Evolutionary conservation across 1,140 invertebrate species (phyloP).

Genomic region (Drosophila simulans): DNA sequence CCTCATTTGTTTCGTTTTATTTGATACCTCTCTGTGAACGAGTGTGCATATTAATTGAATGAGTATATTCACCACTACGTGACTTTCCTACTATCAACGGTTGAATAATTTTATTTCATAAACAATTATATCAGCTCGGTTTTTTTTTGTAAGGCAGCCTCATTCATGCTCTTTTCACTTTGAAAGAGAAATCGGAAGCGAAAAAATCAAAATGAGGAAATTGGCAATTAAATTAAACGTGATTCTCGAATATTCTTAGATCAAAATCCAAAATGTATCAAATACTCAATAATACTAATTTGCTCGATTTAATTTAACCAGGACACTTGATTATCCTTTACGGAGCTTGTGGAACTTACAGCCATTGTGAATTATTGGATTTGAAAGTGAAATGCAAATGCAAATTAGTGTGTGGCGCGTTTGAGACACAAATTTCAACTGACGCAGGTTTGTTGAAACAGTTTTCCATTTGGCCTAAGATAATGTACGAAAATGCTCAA

Average conservation of each 20-base stretch:
- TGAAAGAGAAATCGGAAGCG: background rate
- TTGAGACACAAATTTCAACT: conserved; percentile 74
- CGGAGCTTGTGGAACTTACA: conserved; percentile 62
- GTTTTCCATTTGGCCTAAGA: conserved; percentile 81
- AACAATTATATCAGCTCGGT: conserved; percentile 16
- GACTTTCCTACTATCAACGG: conserved; percentile 28
- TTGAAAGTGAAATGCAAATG: conserved; percentile 49
- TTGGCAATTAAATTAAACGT: background rate
- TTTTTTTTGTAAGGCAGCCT: background rate
- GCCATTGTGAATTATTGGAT: conserved; percentile 56
- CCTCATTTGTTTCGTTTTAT: conserved; percentile 25
- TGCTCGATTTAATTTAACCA: conserved; percentile 1
- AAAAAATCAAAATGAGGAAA: background rate
- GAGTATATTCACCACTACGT: conserved; percentile 40
- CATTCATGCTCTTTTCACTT: conserved; percentile 6
- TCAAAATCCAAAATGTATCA: background rate
- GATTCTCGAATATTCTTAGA: background rate
- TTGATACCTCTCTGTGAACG: conserved; percentile 18
- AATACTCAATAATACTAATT: background rate
- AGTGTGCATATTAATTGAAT: conserved; percentile 39
- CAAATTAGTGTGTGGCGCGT: conserved; percentile 65
- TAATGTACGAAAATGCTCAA: conserved; percentile 71
- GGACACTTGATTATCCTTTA: conserved; percentile 20
- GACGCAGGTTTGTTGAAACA: conserved; percentile 79
- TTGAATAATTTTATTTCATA: conserved; percentile 26